Evolutionary conservation across 2,888 invertebrate genomes (phyloP), one percentile per base, ranked within the genome.

Genomic region (Hecatera dysodea): DNA sequence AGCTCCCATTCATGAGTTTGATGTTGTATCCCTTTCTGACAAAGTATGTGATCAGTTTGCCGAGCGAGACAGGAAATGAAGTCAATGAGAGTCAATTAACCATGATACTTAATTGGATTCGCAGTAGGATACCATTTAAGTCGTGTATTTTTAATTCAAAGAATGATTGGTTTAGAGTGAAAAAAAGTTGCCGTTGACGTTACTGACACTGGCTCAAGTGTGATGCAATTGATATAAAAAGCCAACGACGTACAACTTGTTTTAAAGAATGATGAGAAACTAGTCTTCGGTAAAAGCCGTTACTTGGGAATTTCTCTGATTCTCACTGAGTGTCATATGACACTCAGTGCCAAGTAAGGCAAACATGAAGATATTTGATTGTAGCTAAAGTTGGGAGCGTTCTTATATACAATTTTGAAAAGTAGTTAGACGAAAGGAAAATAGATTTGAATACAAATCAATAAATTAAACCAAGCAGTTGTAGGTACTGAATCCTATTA

Each of bases 71-170:
- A 81, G 87, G 85, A 86, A 86, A 87, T 84, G 75, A 75, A 87
- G 88, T 87, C 90, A 91, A 93, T 91, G 88, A 90, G 87, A 83
- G 86, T 84, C 88, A 92, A 91, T 92, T 91, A 90, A 86, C 76
- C 74, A 78, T 80, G 59, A 72, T 78, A 75, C 69, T 86, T 83
- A 86, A 86, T 86, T 86, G 80, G 84, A 78, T 84, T 85, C 80
- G 80, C 82, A 69, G 78, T 68, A 77, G 73, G 78, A 74, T 66
- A 74, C 70, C 70, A 70, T 80, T 86, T 77, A 72, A 56, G 65
- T 72, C 60, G 33, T 50, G 50, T 64, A 57, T 76, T 59, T 52
- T 77, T 56, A 74, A 75, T 78, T 81, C 55, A 74, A 81, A 33
- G 72, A 78, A 78, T 81, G 22, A 72, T 72, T 70, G 72, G n/a